Evolutionary conservation across 2,113 vertebrate genomes (phyloP).

Genomic region (Eulacestoma nigropectus): DNA sequence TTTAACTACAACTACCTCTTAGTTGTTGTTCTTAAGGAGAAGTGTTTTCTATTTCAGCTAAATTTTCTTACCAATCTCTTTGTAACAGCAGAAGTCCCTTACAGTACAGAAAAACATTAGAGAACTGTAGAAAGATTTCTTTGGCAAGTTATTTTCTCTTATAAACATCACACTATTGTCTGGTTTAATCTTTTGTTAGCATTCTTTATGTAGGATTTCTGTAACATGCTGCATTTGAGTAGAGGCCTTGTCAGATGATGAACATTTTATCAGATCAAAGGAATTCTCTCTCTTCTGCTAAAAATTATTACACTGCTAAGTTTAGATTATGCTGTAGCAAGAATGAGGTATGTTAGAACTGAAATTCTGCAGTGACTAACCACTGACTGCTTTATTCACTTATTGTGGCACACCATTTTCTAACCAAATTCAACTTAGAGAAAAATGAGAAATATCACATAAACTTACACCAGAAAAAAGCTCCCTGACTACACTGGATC

Average conservation of each 20-base stretch:
- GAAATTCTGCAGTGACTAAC: neutral
- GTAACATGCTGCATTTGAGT: neutral
- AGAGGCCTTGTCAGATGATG: neutral
- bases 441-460: neutral
- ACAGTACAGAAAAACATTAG: neutral
- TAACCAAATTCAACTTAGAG: neutral
- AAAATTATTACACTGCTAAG: neutral
- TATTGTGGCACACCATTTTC: neutral
- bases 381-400: neutral
- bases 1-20: neutral
- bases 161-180: neutral
- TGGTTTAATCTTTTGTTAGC: neutral
- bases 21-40: neutral
- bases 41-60: neutral
- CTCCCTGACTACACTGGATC: neutral
- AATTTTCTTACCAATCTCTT: neutral
- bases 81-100: neutral
- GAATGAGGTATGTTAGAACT: neutral
- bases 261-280: neutral
- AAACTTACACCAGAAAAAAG: neutral
- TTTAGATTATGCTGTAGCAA: neutral
- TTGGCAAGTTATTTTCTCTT: neutral
- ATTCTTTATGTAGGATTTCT: neutral
- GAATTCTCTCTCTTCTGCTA: neutral
- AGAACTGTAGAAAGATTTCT: neutral